These are phyloP conservation scores for Entomobrya multifasciata DNA, from an alignment of 2,888 invertebrate genomes.

Conservation along the genomic window DNA sequence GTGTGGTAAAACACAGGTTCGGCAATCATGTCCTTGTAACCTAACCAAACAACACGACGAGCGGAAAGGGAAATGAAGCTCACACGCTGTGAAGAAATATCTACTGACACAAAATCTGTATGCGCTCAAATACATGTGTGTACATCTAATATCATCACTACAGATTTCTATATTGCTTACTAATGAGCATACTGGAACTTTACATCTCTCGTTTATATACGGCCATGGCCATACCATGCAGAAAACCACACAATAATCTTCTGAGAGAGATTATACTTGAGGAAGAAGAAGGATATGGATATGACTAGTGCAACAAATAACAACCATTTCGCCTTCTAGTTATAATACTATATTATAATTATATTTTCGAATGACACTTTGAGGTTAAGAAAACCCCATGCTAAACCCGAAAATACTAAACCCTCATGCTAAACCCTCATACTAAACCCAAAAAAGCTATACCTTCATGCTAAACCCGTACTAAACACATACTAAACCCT, in stretches of 20 bases:
- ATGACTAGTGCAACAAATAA: too few relatives aligned
- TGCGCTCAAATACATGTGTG: background rate
- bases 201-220: background rate
- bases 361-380: too few relatives aligned
- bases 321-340: too few relatives aligned
- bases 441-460: too few relatives aligned
- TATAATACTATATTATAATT: background rate
- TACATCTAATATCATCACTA: background rate
- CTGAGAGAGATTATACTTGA: slow-evolving; percentile 10
- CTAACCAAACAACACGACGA: background rate
- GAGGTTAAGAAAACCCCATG: too few relatives aligned
- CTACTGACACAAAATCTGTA: background rate
- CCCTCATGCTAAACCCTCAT: too few relatives aligned
- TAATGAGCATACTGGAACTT: background rate
- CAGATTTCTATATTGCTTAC: too few relatives aligned
- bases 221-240: background rate
- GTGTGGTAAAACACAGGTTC: background rate
- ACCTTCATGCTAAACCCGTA: too few relatives aligned
- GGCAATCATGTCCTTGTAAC: slow-evolving; percentile 24
- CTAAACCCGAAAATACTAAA: too few relatives aligned
- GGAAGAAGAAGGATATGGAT: slow-evolving; percentile 22
- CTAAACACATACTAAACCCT: too few relatives aligned
- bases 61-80: slow-evolving; percentile 50
- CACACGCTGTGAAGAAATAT: background rate
- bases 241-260: slow-evolving; percentile 54